Conservation (phyloP, 2,888 invertebrate genomes). For the Heliconius hortense region DNA sequence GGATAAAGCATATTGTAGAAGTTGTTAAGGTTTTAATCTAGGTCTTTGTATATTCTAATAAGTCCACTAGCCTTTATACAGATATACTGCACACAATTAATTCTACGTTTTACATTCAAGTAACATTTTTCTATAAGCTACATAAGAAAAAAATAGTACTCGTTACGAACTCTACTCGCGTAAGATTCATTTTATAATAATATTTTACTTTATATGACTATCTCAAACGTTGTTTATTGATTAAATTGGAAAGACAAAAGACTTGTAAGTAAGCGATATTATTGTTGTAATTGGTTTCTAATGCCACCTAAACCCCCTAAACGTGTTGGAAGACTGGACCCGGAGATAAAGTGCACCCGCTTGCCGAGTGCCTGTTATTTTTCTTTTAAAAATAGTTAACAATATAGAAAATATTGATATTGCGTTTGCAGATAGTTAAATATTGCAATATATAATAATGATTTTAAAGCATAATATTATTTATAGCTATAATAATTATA, state of each 20-base stretch:
- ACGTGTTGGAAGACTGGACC: conserved; percentile 78
- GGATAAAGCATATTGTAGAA: conserved; percentile 22
- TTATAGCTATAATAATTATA: background rate
- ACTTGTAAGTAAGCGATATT: conserved; percentile 52
- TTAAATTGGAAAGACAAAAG: conserved; percentile 42
- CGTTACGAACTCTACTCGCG: background rate
- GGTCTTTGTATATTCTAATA: conserved; percentile 38
- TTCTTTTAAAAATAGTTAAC: conserved; percentile 43
- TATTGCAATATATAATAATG: background rate
- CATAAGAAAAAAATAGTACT: background rate
- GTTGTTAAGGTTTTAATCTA: conserved; percentile 40
- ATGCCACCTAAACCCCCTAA: conserved; percentile 81
- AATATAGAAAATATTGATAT: conserved; percentile 31
- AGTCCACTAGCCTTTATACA: conserved; percentile 33
- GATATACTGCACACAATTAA: conserved; percentile 19
- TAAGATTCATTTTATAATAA: background rate
- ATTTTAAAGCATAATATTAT: background rate
- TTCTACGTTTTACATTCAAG: conserved; percentile 2
- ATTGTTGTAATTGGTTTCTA: conserved; percentile 82
- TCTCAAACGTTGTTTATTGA: conserved; percentile 40
- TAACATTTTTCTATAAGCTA: background rate
- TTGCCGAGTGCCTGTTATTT: conserved; percentile 53
- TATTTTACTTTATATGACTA: conserved; percentile 12
- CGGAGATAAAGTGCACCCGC: conserved; percentile 74
- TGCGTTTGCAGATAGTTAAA: background rate